Evolutionary conservation across 2,797 vertebrate species (phyloP), one percentile per base, ranked within the genome.

Genomic region (Stomatorhinus walkeri): DNA sequence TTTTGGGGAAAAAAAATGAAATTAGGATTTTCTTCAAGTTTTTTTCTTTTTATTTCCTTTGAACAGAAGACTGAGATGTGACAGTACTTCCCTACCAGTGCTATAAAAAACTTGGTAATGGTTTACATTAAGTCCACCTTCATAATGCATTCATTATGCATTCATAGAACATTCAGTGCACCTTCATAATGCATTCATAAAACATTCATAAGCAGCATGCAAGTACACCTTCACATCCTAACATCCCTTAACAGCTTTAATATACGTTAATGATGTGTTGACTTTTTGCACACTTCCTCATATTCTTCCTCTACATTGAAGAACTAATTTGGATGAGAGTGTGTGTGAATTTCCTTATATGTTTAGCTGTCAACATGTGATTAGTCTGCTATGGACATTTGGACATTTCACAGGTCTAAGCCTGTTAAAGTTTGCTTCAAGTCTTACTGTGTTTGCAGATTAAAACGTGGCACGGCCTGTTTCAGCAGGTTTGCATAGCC

Each of bases 41-140:
- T 79, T 79, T 79, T n/a, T 79, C 40, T 79, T 79, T 19, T 43
- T 79, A 79, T 79, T 43, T 79, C 32, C 72, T 79, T 79, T 79
- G 14, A 72, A 14, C 10, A 14, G 64, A 36, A 72, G 1, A 61
- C 56, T 19, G 40, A 40, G 7, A 79, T 79, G 32, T 36, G 6
- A 43, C 36, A 43, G 19, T 43, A 43, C 36, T 16, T 43, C 16
- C 36, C 0, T 19, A 19, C 2, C 36, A 43, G 6, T 43, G 36
- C 32, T 43, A 79, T 43, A 76, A 76, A 36, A 1, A 32, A 72
- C 9, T 59, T 56, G 54, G 5, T 56, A 56, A 56, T 19, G 19
- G 19, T 56, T 56, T 56, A 56, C 54, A n/a, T 56, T 59, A 59
- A 59, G 54, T n/a, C 19, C 3, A 59, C 54, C 54, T 22, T 59